Base-by-base conservation (phyloP, 2,888 invertebrate genomes). In the Quadroppia sp. region DNA sequence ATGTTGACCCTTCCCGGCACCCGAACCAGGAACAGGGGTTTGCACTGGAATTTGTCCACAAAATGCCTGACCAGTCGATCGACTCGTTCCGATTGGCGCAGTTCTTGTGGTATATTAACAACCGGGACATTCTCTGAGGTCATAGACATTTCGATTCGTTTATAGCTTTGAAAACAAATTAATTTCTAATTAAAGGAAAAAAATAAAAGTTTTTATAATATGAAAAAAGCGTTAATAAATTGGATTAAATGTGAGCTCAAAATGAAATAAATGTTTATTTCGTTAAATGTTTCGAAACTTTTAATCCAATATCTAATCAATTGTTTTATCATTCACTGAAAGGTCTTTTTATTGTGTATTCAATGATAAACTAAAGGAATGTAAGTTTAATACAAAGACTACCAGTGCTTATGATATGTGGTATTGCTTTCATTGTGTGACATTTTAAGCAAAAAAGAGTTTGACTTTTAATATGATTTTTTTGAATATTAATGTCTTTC, bases 1-100 rank as follows among this genome's bases (percentile, higher is more conserved):
- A 99, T 85, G 83, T 99, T 99, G 0, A 99, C 97, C 80, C 99
- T 78, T 42, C 86, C 86, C 11, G 86, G 85, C 71, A 85, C 84
- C 76, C 84, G 79, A n/a, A 83, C 82, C 76, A 81, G 71, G 75
- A 79, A 81, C 7, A 76, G 69, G 13, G 82, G 78, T 11, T 50
- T 30, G 6, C 28, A 20, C 9, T 74, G 73, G 73, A 74, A 79
- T 36, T 74, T 74, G 9, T 42, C 53, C 20, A 56, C 72, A 72
- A 77, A 79, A 45, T 71, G 71, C 13, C 74, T 75, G 20, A 75
- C n/a, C 28, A 71, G n/a, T n/a, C 45, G n/a, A 2, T 42, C 42
- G 1, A 74, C 40, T 7, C 75, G 72, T 15, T 74, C 72, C 17
- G 71, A n/a, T 23, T 17, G 48, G n/a, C 70, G 69, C 20, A 73